Evolutionary conservation across 2,113 vertebrate species (phyloP).

Genomic region (Nyctereutes procyonoides): DNA sequence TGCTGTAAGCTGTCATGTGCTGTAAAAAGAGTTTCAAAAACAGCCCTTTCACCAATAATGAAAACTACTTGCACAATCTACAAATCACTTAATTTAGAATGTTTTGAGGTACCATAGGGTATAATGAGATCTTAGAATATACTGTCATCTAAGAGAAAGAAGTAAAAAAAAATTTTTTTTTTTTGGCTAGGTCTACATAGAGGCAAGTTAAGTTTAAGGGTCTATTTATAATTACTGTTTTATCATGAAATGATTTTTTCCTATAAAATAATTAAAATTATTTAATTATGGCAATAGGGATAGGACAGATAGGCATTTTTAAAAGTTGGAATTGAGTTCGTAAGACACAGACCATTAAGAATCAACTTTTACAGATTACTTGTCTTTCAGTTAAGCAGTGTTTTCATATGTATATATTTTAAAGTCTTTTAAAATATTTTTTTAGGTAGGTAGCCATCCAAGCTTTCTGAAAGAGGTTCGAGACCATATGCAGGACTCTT

Average conservation of each 20-base stretch:
- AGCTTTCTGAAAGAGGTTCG: constrained; percentile 81
- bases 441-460: constrained; percentile 83
- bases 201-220: neutral
- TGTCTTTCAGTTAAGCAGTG: neutral
- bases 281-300: neutral
- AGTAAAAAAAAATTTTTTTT: neutral
- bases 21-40: neutral
- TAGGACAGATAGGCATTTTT: neutral
- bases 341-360: constrained; percentile 39
- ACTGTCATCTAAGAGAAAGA: neutral
- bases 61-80: neutral
- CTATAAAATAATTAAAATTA: neutral
- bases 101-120: neutral
- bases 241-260: neutral
- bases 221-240: neutral
- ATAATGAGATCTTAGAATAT: neutral
- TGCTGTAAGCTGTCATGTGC: neutral
- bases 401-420: constrained; percentile 23
- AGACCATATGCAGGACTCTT: constrained; percentile 81
- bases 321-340: neutral
- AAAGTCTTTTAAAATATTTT: constrained; percentile 63
- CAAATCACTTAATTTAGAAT: neutral
- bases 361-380: neutral
- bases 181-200: neutral
- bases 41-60: neutral